These are phyloP conservation scores for Phocides pigmalion DNA, from an alignment of 1,140 invertebrate genomes.

Conservation along the genomic window DNA sequence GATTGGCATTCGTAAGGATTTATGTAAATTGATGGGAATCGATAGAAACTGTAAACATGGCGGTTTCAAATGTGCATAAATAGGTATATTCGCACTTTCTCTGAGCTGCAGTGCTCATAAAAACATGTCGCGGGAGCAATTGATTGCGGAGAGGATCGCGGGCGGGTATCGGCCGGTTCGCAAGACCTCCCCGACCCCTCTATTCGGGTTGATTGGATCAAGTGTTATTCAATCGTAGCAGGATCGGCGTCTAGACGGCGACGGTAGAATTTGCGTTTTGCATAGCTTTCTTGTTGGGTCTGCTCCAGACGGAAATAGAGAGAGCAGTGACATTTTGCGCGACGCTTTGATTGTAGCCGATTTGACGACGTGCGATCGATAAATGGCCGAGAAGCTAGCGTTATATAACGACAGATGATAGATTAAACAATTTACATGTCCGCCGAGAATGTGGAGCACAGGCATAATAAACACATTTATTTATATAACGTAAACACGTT, in stretches of 20 bases:
- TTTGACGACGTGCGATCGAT: constrained; percentile 56
- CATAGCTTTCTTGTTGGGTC: constrained; percentile 71
- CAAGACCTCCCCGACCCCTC: constrained; percentile 68
- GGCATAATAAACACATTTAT: constrained; percentile 32
- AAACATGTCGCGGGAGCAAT: constrained; percentile 57
- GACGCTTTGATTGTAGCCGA: constrained; percentile 59
- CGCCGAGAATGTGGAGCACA: constrained; percentile 25
- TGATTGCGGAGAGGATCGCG: constrained; percentile 48
- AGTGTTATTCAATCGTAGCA: constrained; percentile 77
- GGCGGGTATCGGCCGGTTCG: constrained; percentile 48
- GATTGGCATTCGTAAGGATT: constrained; percentile 34
- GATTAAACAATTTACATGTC: constrained; percentile 28
- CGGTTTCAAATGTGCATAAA: constrained; percentile 41
- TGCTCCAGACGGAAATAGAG: constrained; percentile 67
- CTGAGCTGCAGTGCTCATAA: constrained; percentile 43
- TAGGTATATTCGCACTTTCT: constrained; percentile 49
- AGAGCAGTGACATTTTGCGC: constrained; percentile 70
- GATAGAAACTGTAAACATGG: constrained; percentile 38
- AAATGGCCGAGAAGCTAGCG: constrained; percentile 38
- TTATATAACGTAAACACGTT: constrained; percentile 29
- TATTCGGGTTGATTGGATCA: constrained; percentile 77
- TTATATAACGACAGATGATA: constrained; percentile 26
- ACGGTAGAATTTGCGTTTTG: constrained; percentile 72
- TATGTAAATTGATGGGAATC: constrained; percentile 35
- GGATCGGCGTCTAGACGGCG: constrained; percentile 75